phyloP scores from a whole-genome alignment of 1,140 invertebrate species.

The Zaprionus kolodkinae region DNA sequence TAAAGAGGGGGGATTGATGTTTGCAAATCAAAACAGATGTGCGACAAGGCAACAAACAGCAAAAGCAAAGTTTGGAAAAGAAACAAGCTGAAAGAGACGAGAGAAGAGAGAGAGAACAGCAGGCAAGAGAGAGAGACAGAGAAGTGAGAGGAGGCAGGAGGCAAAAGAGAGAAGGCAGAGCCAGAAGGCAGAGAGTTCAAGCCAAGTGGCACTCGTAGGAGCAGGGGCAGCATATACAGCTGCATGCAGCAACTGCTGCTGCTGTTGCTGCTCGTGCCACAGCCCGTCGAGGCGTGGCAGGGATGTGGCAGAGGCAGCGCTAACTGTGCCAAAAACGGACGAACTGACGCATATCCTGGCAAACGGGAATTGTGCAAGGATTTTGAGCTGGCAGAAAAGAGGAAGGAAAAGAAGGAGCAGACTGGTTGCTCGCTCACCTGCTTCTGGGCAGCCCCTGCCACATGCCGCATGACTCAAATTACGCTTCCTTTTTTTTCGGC shows the following conservation, averaged over 20 bases:
- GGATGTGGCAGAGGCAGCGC: background rate
- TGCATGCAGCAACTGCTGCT: conserved; percentile 16
- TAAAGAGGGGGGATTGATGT: conserved; percentile 4
- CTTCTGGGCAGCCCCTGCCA: conserved; percentile 48
- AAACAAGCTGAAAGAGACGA: conserved; percentile 18
- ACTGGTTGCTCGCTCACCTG: conserved; percentile 52
- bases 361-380: conserved; percentile 56
- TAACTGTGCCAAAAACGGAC: conserved; percentile 44
- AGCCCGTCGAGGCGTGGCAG: background rate
- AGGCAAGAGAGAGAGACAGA: background rate
- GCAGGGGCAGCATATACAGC: background rate
- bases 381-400: conserved; percentile 17
- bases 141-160: background rate
- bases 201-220: too few relatives aligned
- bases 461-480: conserved; percentile 76
- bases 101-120: background rate
- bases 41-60: conserved; percentile 60
- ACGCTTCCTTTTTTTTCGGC: conserved; percentile 56
- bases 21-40: conserved; percentile 69
- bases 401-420: too few relatives aligned
- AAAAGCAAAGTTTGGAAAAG: conserved; percentile 32
- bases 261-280: conserved; percentile 56
- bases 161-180: background rate
- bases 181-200: too few relatives aligned
- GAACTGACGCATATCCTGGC: conserved; percentile 42